A percentile compares a stretch with the other conserved stretches of the same genome.
Evolutionary conservation across 2,113 vertebrate genomes (phyloP).

Genomic region (Ciconia maguari): DNA sequence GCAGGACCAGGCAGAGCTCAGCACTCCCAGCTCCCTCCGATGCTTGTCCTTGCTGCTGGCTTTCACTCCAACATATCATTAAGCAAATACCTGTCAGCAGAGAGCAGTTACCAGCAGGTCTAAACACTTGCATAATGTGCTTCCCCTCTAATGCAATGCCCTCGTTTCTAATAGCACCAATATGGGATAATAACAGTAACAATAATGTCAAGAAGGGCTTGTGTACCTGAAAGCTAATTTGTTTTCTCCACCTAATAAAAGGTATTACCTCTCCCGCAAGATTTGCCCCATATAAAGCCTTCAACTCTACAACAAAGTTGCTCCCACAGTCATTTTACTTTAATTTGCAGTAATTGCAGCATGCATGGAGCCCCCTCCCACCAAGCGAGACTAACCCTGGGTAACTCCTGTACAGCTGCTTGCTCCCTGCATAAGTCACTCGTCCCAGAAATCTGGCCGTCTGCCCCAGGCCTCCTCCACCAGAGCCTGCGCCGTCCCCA

Average conservation of each 20-base stretch:
- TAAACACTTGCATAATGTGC: conserved; percentile 26
- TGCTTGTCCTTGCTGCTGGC: background rate
- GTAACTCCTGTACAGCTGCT: background rate
- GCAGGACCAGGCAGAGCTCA: background rate
- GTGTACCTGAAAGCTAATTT: conserved; percentile 39
- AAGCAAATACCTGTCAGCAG: conserved; percentile 42
- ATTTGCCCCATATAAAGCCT: conserved; percentile 33
- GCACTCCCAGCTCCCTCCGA: background rate
- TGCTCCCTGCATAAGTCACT: background rate
- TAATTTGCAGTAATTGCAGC: background rate
- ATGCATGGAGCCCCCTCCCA: background rate
- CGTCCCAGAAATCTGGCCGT: background rate
- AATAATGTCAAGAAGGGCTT: conserved; percentile 30
- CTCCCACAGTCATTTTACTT: background rate
- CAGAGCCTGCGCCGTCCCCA: background rate
- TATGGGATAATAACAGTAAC: conserved; percentile 14
- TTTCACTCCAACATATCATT: conserved; percentile 38
- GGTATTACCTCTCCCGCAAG: background rate
- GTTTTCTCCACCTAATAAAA: conserved; percentile 29
- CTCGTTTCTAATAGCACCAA: conserved; percentile 22
- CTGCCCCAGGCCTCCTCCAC: background rate
- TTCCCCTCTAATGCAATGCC: conserved; percentile 19
- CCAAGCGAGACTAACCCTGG: background rate
- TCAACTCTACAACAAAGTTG: background rate
- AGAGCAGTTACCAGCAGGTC: conserved; percentile 40